Evolutionary conservation across 2,113 vertebrate genomes (phyloP).

Genomic region (Daboia siamensis): DNA sequence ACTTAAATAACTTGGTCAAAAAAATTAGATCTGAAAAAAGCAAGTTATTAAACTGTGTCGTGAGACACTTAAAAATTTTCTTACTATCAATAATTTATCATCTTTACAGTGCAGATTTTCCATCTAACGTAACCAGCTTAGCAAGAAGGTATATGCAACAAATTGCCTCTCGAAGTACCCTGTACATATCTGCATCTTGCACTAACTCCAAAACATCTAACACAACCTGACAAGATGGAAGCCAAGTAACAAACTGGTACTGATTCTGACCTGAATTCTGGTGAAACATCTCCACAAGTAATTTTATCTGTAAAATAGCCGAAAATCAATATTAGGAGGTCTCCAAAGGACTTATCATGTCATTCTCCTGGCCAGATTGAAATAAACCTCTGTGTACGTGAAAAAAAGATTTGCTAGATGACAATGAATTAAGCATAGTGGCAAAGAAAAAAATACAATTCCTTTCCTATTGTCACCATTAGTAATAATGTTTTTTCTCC

Average conservation of each 20-base stretch:
- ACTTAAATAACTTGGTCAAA: background rate
- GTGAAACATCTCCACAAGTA: background rate
- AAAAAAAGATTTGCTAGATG: background rate
- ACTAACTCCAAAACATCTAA: background rate
- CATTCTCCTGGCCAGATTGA: background rate
- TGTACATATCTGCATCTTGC: background rate
- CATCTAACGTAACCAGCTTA: background rate
- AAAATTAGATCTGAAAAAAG: background rate
- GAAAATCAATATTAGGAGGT: background rate
- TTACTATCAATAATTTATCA: background rate
- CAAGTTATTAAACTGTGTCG: background rate
- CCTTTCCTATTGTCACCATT: background rate
- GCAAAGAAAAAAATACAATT: background rate
- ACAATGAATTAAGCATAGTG: background rate
- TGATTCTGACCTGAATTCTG: background rate
- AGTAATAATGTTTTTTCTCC: background rate
- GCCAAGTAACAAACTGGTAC: background rate
- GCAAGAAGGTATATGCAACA: background rate
- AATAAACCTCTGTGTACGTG: background rate
- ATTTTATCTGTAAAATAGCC: background rate
- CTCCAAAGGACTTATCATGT: background rate
- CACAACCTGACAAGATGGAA: background rate
- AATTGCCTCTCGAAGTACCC: background rate
- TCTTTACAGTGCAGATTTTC: background rate
- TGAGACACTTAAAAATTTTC: background rate